Conservation (phyloP, 2,888 invertebrate genomes). For the Cryptus armator region DNA sequence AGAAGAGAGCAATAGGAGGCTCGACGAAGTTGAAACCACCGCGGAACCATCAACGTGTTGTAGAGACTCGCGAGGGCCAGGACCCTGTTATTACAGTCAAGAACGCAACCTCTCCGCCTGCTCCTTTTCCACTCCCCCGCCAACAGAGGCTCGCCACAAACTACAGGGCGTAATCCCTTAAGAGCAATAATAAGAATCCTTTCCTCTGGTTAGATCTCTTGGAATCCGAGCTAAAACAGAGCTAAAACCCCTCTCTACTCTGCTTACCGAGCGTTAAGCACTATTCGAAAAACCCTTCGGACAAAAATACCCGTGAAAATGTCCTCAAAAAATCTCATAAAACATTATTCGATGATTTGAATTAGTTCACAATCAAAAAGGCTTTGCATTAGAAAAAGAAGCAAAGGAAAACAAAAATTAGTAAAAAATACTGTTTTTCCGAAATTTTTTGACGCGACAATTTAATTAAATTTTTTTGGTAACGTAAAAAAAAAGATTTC, state of each 20-base stretch:
- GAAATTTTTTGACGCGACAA: too few relatives aligned
- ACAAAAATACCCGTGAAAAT: neutral
- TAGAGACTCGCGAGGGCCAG: conserved; percentile 70
- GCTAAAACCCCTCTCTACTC: conserved; percentile 54
- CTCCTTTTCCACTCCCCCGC: conserved; percentile 54
- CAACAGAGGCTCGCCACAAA: conserved; percentile 76
- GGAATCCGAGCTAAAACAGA: conserved; percentile 62
- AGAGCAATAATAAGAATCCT: conserved; percentile 85
- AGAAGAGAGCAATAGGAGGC: conserved; percentile 56
- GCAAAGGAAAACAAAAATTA: neutral
- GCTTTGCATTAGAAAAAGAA: neutral
- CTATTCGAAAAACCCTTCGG: conserved; percentile 11
- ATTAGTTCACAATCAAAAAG: neutral
- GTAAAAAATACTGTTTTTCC: neutral
- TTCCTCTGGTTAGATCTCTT: conserved; percentile 73
- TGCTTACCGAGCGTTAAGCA: conserved; percentile 47
- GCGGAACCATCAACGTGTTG: conserved; percentile 64
- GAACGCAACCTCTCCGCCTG: conserved; percentile 68
- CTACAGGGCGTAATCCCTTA: conserved; percentile 83
- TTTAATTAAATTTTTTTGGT: too few relatives aligned
- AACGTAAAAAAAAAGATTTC: too few relatives aligned
- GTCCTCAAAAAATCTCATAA: neutral
- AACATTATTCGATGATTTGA: neutral
- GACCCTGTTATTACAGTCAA: conserved; percentile 82
- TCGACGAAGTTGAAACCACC: conserved; percentile 66